Evolutionary conservation across 1,140 invertebrate genomes (phyloP).

Genomic region (Bombus fervidus): DNA sequence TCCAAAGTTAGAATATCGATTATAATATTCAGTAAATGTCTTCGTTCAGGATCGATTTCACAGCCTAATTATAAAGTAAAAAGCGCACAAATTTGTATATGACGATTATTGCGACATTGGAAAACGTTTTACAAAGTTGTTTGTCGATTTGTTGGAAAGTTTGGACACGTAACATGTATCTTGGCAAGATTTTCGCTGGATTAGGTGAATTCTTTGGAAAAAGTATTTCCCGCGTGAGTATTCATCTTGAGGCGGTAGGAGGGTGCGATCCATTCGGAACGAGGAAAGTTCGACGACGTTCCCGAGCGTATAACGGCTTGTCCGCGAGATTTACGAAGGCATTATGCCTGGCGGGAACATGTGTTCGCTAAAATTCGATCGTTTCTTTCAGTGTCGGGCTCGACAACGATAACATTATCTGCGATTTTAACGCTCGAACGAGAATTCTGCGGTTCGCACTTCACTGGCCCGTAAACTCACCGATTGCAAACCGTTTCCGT

Average conservation of each 20-base stretch:
- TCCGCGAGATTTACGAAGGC: constrained; percentile 50
- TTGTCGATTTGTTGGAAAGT: constrained; percentile 14
- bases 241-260: constrained; percentile 1
- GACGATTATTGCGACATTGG: neutral
- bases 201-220: neutral
- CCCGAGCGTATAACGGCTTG: constrained; percentile 1
- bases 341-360: constrained; percentile 45
- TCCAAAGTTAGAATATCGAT: no score
- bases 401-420: constrained; percentile 48
- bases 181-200: neutral
- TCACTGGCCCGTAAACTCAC: constrained; percentile 46
- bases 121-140: neutral
- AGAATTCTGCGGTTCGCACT: constrained; percentile 38
- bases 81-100: neutral
- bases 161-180: neutral
- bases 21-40: no score
- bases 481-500: constrained; percentile 23
- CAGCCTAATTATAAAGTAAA: neutral
- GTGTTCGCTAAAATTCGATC: constrained; percentile 47
- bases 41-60: neutral
- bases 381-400: constrained; percentile 25
- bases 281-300: constrained; percentile 44
- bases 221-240: constrained; percentile 30
- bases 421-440: constrained; percentile 50
- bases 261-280: constrained; percentile 25